Evolutionary conservation across 2,888 invertebrate species (phyloP).

Genomic region (Cantharis rustica): DNA sequence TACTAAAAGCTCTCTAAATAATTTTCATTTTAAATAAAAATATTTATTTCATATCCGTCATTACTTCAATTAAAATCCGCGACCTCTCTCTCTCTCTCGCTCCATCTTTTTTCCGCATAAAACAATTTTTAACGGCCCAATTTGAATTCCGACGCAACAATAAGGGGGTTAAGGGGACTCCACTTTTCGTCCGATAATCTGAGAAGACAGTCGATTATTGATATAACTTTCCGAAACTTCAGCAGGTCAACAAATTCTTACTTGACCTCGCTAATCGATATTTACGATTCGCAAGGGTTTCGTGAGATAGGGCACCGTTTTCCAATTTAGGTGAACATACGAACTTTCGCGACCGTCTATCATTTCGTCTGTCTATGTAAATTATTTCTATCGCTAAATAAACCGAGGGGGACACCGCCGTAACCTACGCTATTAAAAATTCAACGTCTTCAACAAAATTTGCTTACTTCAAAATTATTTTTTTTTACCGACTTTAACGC

Average conservation of each 20-base stretch:
- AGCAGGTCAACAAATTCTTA: background rate
- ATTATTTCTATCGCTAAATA: background rate
- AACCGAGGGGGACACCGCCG: background rate
- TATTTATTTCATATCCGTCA: background rate
- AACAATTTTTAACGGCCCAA: background rate
- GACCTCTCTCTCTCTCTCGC: background rate
- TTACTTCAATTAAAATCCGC: background rate
- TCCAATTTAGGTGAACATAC: background rate
- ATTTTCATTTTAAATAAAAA: background rate
- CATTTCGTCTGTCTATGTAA: background rate
- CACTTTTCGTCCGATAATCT: background rate
- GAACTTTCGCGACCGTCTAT: background rate
- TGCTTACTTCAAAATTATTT: no score
- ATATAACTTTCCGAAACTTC: background rate
- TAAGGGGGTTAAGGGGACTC: background rate
- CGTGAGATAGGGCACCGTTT: background rate
- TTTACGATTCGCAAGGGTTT: background rate
- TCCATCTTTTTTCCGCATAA: background rate
- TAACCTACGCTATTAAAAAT: background rate
- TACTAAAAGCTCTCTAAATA: constrained; percentile 4
- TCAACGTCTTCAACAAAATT: background rate
- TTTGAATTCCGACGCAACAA: background rate
- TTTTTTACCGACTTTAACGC: no score
- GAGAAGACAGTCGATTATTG: background rate
- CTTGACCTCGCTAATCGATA: background rate